Percentiles rank a stretch among this genome's conserved stretches.
These are phyloP conservation scores for Elachura formosa DNA, from an alignment of 2,113 vertebrate genomes.

Conservation along the genomic window DNA sequence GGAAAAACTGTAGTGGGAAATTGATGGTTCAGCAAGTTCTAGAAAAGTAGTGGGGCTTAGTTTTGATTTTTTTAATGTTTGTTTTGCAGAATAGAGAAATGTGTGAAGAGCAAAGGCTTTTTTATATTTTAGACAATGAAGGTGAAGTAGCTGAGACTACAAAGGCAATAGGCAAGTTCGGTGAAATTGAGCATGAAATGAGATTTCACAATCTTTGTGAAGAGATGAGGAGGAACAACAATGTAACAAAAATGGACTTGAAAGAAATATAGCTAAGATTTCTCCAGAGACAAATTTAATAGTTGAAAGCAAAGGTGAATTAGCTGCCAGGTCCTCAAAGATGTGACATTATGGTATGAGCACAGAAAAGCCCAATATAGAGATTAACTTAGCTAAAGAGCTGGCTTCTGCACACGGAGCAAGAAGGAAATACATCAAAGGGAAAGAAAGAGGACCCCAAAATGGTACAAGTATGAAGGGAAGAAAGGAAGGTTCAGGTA, in stretches of 20 bases:
- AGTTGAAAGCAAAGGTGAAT: not conserved
- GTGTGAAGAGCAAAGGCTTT: not conserved
- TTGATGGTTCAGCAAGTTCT: not conserved
- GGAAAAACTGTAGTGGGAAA: not conserved
- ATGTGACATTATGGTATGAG: not conserved
- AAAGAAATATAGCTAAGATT: not conserved
- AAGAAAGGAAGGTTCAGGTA: not conserved
- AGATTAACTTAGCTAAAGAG: not conserved
- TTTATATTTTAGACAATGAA: not conserved
- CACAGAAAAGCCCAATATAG: not conserved
- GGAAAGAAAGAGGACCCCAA: not conserved
- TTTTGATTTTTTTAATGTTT: not conserved
- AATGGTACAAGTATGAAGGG: not conserved
- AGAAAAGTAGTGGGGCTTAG: not conserved
- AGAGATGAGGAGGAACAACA: not conserved
- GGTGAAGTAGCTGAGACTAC: not conserved
- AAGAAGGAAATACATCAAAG: not conserved
- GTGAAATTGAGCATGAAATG: slow-evolving; percentile 59
- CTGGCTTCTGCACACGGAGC: not conserved
- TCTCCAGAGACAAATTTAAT: not conserved
- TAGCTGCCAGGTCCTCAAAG: not conserved
- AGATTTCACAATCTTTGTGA: slow-evolving; percentile 24
- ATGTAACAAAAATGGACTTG: not conserved
- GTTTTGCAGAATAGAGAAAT: not conserved
- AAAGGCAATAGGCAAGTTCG: slow-evolving; percentile 20